Conservation (phyloP, 2,797 vertebrate genomes). For the Lepidocolaptes lacrymiger region DNA sequence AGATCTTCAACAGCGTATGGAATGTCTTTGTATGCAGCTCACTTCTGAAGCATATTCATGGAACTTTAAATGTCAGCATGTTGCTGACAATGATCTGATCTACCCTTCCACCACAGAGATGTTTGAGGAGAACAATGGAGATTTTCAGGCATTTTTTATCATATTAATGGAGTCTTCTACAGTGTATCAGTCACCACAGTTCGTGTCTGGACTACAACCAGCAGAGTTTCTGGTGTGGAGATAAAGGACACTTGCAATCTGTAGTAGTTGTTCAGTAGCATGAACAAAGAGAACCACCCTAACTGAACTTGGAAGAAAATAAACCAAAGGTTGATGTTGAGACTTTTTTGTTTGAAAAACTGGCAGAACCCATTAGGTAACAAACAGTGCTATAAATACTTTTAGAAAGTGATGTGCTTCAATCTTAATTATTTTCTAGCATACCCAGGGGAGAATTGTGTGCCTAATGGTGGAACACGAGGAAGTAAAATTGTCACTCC, state of each 20-base stretch:
- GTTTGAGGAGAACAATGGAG: background rate
- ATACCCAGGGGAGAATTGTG: background rate
- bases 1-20: background rate
- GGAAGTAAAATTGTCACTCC: background rate
- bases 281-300: background rate
- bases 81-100: background rate
- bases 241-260: background rate
- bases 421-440: background rate
- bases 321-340: background rate
- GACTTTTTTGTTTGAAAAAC: background rate
- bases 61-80: background rate
- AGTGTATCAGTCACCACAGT: rapidly evolving
- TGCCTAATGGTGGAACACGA: background rate
- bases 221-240: background rate
- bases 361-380: background rate
- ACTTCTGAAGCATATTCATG: background rate
- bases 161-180: background rate
- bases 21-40: background rate
- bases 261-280: background rate
- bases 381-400: background rate
- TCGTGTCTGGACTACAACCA: background rate
- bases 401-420: background rate
- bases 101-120: background rate
- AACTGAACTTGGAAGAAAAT: background rate
- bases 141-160: background rate